Conservation (phyloP, 1,140 invertebrate species). For the Plodia interpunctella region DNA sequence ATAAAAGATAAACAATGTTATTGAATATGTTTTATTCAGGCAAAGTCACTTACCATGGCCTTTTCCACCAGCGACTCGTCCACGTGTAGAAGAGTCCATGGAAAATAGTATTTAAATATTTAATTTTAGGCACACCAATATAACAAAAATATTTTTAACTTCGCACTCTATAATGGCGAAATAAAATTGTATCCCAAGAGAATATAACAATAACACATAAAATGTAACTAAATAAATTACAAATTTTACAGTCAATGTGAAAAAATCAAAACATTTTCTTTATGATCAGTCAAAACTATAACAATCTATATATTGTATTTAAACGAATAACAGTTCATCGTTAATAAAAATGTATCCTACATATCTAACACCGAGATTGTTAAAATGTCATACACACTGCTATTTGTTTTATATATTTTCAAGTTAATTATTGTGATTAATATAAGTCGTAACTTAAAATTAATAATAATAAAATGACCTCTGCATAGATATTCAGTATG, state of each 20-base stretch:
- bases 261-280: constrained; percentile 9
- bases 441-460: neutral
- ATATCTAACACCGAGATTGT: constrained; percentile 21
- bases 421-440: neutral
- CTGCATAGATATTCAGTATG: neutral
- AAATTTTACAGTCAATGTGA: neutral
- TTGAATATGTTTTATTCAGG: constrained; percentile 53
- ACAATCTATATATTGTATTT: neutral
- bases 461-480: neutral
- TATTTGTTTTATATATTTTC: constrained; percentile 1
- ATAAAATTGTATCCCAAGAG: constrained; percentile 15
- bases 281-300: neutral
- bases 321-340: neutral
- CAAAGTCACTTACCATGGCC: constrained; percentile 69
- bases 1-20: constrained; percentile 47
- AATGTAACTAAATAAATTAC: constrained; percentile 6
- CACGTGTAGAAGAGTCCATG: constrained; percentile 68
- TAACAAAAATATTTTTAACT: constrained; percentile 16
- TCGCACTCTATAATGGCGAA: constrained; percentile 25
- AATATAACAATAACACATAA: constrained; percentile 20
- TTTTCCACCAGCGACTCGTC: constrained; percentile 62
- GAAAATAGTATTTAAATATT: constrained; percentile 59
- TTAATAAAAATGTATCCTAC: constrained; percentile 14
- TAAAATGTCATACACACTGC: neutral
- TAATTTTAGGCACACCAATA: constrained; percentile 55